phyloP scores from a whole-genome alignment of 2,888 invertebrate species.

The Rhogogaster chlorosoma region DNA sequence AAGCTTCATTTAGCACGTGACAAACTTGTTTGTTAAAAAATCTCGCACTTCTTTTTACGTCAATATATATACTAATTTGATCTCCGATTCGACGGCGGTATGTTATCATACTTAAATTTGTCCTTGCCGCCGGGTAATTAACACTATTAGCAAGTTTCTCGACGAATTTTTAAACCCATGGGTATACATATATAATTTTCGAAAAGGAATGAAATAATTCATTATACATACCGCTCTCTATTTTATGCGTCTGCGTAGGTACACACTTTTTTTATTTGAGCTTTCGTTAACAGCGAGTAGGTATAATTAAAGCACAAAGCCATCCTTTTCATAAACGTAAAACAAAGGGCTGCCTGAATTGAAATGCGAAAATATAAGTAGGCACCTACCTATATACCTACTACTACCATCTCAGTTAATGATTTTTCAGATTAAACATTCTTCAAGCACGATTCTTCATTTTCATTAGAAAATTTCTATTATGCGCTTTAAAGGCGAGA shows the following conservation, averaged over 20 bases:
- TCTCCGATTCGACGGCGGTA: background rate
- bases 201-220: too few species aligned
- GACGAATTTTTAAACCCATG: background rate
- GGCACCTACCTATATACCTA: background rate
- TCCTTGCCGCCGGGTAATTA: background rate
- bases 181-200: too few species aligned
- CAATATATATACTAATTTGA: background rate
- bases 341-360: background rate
- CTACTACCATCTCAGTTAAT: too few species aligned
- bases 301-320: background rate
- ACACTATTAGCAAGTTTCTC: background rate
- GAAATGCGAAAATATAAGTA: background rate
- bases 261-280: background rate
- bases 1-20: background rate
- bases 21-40: background rate
- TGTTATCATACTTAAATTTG: background rate
- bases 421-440: background rate
- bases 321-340: background rate
- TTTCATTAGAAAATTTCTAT: too few species aligned
- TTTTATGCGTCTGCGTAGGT: background rate
- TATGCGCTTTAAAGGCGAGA: too few species aligned
- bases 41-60: background rate
- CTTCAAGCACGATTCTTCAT: background rate
- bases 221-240: too few species aligned
- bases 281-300: background rate